These are phyloP conservation scores for Nixonia krombeini DNA, from an alignment of 1,140 invertebrate genomes.

Conservation along the genomic window DNA sequence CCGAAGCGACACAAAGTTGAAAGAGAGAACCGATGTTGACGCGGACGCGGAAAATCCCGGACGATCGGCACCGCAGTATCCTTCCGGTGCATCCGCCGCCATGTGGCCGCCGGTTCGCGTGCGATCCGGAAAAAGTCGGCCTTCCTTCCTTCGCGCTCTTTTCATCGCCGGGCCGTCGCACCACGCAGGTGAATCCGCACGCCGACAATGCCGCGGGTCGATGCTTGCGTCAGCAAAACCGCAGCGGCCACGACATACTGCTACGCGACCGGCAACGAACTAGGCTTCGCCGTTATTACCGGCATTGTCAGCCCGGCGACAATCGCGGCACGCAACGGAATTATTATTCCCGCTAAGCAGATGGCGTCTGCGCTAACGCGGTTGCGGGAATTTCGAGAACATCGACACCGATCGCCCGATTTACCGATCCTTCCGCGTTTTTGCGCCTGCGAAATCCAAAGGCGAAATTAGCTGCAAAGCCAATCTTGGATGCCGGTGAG, in stretches of 20 bases:
- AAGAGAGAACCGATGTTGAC: too few species aligned
- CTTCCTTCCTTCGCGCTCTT: conserved; percentile 29
- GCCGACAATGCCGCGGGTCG: conserved; percentile 18
- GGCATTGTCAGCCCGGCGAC: conserved; percentile 34
- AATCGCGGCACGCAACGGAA: conserved; percentile 33
- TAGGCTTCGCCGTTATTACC: conserved; percentile 41
- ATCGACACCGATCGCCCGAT: too few species aligned
- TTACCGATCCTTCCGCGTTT: too few species aligned
- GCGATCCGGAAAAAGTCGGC: conserved; percentile 38
- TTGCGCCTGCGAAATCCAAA: too few species aligned
- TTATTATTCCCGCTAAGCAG: conserved; percentile 34
- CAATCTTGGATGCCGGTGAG: too few species aligned
- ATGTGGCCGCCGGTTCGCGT: conserved; percentile 28
- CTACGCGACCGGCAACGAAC: conserved; percentile 55
- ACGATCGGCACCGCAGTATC: conserved; percentile 55
- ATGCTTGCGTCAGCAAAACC: conserved; percentile 58
- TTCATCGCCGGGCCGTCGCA: too few species aligned
- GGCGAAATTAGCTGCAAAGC: too few species aligned
- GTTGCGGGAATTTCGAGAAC: too few species aligned
- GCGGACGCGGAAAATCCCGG: too few species aligned
- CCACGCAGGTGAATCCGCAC: conserved; percentile 28
- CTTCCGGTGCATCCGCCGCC: conserved; percentile 45
- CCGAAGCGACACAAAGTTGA: too few species aligned
- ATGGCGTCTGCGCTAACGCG: conserved; percentile 31
- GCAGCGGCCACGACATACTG: conserved; percentile 64